These are phyloP conservation scores for Anarhynchus alexandrinus DNA, from an alignment of 2,113 vertebrate species.

Conservation along the genomic window DNA sequence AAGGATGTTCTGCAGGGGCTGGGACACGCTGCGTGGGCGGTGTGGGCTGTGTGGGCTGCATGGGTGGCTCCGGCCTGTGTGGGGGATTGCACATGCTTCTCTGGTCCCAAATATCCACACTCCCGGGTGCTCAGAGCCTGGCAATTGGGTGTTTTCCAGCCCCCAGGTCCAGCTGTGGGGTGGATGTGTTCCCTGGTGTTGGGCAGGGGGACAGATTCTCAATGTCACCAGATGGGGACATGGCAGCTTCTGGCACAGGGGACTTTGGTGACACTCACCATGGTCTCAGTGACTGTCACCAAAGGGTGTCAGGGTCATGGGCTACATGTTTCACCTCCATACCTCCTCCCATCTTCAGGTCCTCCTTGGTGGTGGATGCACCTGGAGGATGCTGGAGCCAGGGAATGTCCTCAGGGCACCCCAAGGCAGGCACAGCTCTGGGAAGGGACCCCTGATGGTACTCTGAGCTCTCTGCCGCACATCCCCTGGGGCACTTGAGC, in stretches of 20 bases:
- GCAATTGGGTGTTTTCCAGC: neutral
- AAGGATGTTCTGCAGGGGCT: neutral
- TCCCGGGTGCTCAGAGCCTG: neutral
- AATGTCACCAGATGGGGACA: no score
- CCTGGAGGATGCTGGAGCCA: neutral
- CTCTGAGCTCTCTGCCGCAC: neutral
- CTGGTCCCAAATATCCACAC: neutral
- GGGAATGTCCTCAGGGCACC: neutral
- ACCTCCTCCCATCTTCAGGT: neutral
- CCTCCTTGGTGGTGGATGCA: neutral
- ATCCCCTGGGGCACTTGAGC: neutral
- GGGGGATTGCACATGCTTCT: neutral
- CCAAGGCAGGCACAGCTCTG: neutral
- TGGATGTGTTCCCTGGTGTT: neutral
- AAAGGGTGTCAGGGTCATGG: neutral
- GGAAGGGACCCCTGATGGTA: neutral
- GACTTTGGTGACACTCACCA: no score
- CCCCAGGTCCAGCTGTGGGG: no score
- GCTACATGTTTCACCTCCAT: neutral
- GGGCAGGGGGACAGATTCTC: neutral
- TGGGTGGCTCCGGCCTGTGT: fast-evolving
- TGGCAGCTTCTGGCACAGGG: neutral
- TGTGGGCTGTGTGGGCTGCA: neutral
- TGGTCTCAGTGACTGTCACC: neutral
- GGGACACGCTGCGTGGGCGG: neutral